A percentile compares a stretch with the other conserved stretches of the same genome.
Evolutionary conservation across 2,888 invertebrate species (phyloP).

Genomic region (Leucoptera coffeella): DNA sequence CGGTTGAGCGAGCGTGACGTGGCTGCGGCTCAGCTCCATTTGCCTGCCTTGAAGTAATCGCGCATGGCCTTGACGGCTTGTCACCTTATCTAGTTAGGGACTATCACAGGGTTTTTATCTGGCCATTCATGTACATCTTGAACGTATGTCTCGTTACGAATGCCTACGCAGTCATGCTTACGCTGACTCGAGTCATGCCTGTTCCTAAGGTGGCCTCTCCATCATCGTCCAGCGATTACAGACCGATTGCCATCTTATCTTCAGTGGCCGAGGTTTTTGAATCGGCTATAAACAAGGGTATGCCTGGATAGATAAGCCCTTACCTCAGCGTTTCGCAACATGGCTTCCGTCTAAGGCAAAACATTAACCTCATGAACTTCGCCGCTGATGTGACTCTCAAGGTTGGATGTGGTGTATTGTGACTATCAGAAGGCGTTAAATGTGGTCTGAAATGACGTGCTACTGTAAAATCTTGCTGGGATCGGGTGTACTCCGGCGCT

Average conservation of each 20-base stretch:
- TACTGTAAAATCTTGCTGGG: neutral
- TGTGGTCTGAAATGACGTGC: neutral
- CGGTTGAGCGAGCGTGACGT: too few species aligned
- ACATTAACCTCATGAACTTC: too few species aligned
- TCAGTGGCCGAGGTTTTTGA: slow-evolving; percentile 1
- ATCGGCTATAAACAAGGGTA: neutral
- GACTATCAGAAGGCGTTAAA: slow-evolving; percentile 1
- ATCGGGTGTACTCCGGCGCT: neutral
- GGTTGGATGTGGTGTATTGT: slow-evolving; percentile 1
- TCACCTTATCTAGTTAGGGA: too few species aligned
- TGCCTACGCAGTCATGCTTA: too few species aligned
- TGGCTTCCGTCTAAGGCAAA: neutral
- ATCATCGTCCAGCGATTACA: neutral
- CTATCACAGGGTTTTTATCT: too few species aligned
- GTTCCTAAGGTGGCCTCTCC: neutral
- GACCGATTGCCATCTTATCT: neutral
- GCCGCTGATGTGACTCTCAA: too few species aligned
- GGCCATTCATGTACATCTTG: too few species aligned
- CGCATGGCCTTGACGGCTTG: too few species aligned
- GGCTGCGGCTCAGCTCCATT: too few species aligned
- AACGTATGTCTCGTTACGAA: too few species aligned
- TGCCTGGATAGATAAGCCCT: neutral
- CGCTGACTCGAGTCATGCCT: neutral
- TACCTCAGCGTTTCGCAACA: neutral
- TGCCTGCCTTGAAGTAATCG: too few species aligned